Evolutionary conservation across 2,888 invertebrate genomes (phyloP).

Genomic region (Iphiclides podalirius): DNA sequence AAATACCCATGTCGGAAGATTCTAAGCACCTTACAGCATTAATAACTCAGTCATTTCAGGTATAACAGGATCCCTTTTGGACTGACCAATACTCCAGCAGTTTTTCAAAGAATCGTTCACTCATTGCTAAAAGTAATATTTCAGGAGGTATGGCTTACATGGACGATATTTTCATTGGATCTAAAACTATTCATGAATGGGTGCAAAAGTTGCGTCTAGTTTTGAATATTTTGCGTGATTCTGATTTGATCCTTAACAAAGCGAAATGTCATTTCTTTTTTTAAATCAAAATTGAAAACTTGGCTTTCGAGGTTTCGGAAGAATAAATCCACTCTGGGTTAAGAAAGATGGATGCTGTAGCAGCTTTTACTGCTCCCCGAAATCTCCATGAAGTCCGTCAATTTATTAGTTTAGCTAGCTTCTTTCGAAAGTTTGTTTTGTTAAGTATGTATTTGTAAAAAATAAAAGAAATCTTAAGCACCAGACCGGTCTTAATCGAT

Average conservation of each 20-base stretch:
- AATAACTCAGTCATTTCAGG: constrained; percentile 47
- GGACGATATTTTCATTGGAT: constrained; percentile 25
- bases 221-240: constrained; percentile 20
- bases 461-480: not conserved
- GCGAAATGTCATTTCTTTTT: constrained; percentile 25
- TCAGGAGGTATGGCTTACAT: constrained; percentile 17
- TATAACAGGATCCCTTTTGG: constrained; percentile 50
- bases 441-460: not conserved
- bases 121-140: too few species aligned
- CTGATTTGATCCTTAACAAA: constrained; percentile 18
- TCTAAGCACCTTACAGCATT: constrained; percentile 45
- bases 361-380: constrained; percentile 10
- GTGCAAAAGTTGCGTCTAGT: too few species aligned
- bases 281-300: constrained; percentile 12
- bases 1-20: constrained; percentile 35
- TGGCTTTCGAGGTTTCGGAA: constrained; percentile 20
- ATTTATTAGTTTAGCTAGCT: constrained; percentile 21
- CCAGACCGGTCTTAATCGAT: not conserved
- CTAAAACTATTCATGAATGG: too few species aligned
- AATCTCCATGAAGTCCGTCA: constrained; percentile 17
- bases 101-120: constrained; percentile 36
- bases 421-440: constrained; percentile 22
- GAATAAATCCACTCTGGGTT: constrained; percentile 16
- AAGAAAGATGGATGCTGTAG: constrained; percentile 15
- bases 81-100: constrained; percentile 44